Base-by-base conservation (phyloP, 2,888 invertebrate species). In the Apodemia duryi region DNA sequence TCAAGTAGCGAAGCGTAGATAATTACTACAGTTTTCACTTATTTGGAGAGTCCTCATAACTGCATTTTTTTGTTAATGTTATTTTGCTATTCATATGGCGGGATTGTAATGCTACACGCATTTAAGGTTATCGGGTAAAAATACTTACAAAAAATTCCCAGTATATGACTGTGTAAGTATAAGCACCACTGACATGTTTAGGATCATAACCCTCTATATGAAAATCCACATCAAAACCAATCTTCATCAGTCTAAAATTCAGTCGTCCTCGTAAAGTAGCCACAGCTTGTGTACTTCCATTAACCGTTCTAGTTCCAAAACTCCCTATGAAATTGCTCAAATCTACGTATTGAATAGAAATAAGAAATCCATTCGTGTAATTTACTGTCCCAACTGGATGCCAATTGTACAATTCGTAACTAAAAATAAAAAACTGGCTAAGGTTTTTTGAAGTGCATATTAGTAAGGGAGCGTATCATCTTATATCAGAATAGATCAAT, bases 341-440 rank as follows among this genome's bases (percentile, higher is more conserved):
- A 11, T 82, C 79, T 0, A 87, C 72, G 38, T 74, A 77, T 64
- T 86, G 78, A 1, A 87, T 73, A n/a, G 86, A 81, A 0, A 85
- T 69, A 0, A 87, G 69, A 63, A 86, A 88, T 0, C 85, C 86
- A 28, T 88, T 82, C 11, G 79, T 77, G 69, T 86, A 88, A 1
- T 69, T 73, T 0, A 77, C 82, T 46, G 75, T 77, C 0, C 88
- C 88, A 0, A 68, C 71, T 1, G 84, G 76, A 0, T 73, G 75
- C 75, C 79, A 81, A 62, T 75, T 76, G 71, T 81, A 86, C 65
- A 87, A 71, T 29, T 68, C 60, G 21, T 72, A 65, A 63, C 87
- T 88, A 77, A 2, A 81, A 79, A 62, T 60, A 54, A 32, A 21
- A 35, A 35, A 35, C 5, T 35, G 35, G 5, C 35, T 35, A 4